Evolutionary conservation across 2,888 invertebrate genomes (phyloP).

Genomic region (Nebria salina): DNA sequence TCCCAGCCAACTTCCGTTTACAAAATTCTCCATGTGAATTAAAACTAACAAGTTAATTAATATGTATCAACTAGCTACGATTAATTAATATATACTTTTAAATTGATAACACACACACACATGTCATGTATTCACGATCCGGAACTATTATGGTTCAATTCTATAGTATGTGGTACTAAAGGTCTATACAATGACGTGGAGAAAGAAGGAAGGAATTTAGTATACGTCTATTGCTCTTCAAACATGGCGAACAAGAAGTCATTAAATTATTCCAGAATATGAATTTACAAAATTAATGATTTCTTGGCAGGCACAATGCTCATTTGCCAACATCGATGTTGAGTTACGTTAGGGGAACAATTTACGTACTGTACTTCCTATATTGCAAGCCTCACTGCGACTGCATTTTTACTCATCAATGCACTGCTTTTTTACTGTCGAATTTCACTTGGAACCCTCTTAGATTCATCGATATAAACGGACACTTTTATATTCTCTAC

Average conservation of each 20-base stretch:
- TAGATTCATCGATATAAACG: no score
- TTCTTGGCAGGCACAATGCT: slow-evolving; percentile 51
- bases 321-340: slow-evolving; percentile 18
- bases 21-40: slow-evolving; percentile 1
- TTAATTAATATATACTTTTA: background rate
- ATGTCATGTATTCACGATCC: background rate
- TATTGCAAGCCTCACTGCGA: no score
- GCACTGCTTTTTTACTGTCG: no score
- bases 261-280: slow-evolving; percentile 60
- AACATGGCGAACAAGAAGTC: slow-evolving; percentile 49
- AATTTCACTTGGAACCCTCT: no score
- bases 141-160: background rate
- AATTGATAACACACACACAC: background rate
- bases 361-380: no score
- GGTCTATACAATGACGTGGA: background rate
- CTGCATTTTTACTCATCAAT: no score
- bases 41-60: background rate
- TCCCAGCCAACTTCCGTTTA: background rate
- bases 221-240: slow-evolving; percentile 15
- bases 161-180: background rate
- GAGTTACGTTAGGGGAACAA: background rate
- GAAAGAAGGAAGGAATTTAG: background rate
- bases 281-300: slow-evolving; percentile 57
- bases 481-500: no score
- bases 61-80: background rate